Evolutionary conservation across 2,888 invertebrate genomes (phyloP), one percentile per base, ranked within the genome.

Genomic region (Trichacis sp.): DNA sequence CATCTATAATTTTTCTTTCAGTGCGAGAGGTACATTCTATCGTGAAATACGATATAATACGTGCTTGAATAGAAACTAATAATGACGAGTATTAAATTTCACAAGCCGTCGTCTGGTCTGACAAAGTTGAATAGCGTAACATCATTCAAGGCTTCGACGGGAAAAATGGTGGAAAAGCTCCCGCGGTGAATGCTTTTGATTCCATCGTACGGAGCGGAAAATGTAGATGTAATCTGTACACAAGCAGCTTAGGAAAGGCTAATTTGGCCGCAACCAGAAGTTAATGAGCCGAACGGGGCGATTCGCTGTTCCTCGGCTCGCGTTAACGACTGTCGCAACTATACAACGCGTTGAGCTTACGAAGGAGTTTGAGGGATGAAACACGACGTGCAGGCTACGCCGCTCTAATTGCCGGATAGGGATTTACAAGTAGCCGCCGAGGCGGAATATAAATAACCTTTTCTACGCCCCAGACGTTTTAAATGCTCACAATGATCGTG

Each of bases 331-430:
- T 75, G 54, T 66, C 66, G 55, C 62, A 51, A 55, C 58, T 63
- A 56, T 47, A 59, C 53, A 12, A 29, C 12, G 24, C 46, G 46
- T 24, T 18, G 46, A 46, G 46, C 46, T 20, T 24, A 24, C 14
- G 20, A 11, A 20, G 20, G 24, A 46, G 46, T 46, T 46, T 65
- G 63, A 61, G 64, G 61, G 64, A 70, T 49, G 68, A 66, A 68
- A 71, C 68, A 67, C 48, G 69, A 63, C 61, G 57, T 48, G 67
- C 73, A 75, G 76, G 73, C 74, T 58, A 54, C 70, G 59, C 71
- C 71, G 65, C 71, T 72, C 75, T 78, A 80, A 77, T 79, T 80
- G 76, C 77, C 60, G 71, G 70, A 75, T 38, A 4, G 33, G 49
- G 49, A 49, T 49, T 36, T 17, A 49, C 49, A 36, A 49, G 49